Evolutionary conservation across 2,113 vertebrate genomes (phyloP).

Genomic region (Benthochromis sp.): DNA sequence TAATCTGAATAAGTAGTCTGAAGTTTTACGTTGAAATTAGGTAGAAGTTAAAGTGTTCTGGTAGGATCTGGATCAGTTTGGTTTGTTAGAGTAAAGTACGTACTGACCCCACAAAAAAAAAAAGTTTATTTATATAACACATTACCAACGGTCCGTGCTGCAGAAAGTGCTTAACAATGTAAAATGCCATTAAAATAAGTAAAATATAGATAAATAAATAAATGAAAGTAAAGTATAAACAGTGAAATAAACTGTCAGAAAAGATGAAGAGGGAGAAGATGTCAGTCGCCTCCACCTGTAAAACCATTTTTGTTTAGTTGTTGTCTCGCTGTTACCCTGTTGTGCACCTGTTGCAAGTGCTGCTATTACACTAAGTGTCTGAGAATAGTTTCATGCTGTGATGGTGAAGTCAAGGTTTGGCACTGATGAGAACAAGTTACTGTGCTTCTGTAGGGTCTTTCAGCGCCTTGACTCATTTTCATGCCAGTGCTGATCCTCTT

Average conservation of each 20-base stretch:
- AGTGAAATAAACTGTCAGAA: neutral
- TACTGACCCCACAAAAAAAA: neutral
- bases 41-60: neutral
- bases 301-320: neutral
- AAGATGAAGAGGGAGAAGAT: neutral
- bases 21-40: neutral
- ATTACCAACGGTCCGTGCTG: neutral
- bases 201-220: neutral
- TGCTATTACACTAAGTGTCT: neutral
- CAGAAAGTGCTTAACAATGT: neutral
- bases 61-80: neutral
- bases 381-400: neutral
- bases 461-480: neutral
- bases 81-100: neutral
- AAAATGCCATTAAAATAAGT: neutral
- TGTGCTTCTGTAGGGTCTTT: neutral
- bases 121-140: neutral
- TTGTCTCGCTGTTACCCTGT: neutral
- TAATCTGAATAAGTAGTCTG: neutral
- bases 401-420: neutral
- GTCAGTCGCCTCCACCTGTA: neutral
- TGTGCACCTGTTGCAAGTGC: neutral
- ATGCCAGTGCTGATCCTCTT: neutral
- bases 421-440: neutral
- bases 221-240: neutral